A percentile compares a stretch with the other conserved stretches of the same genome.
Evolutionary conservation across 2,113 vertebrate genomes (phyloP).

Genomic region (Myrmophylax atrothorax): DNA sequence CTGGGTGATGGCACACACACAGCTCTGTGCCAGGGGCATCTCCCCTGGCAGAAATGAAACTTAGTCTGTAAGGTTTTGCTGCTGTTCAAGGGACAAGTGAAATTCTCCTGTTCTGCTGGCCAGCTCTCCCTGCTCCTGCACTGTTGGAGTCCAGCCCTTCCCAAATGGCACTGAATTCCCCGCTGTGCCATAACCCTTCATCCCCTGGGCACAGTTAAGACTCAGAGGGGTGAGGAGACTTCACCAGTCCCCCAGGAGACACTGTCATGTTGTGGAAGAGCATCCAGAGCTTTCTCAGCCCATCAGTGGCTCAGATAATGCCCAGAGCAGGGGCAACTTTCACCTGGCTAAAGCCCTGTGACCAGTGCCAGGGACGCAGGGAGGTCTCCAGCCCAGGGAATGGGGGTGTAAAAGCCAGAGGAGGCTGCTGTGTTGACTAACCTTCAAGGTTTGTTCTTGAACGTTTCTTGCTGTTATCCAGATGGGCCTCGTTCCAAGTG

Average conservation of each 20-base stretch:
- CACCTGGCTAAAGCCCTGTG: neutral
- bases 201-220: neutral
- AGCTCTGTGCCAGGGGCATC: neutral
- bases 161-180: neutral
- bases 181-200: neutral
- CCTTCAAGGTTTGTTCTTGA: constrained; percentile 11
- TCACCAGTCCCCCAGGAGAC: neutral
- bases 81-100: neutral
- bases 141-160: neutral
- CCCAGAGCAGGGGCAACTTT: neutral
- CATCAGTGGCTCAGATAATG: accelerated
- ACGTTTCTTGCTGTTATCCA: neutral
- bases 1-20: neutral
- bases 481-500: constrained; percentile 31
- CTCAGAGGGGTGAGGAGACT: neutral
- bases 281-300: neutral
- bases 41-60: too few species aligned
- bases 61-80: neutral
- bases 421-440: neutral
- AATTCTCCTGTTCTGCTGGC: neutral
- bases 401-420: accelerated
- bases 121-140: neutral
- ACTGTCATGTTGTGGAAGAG: neutral
- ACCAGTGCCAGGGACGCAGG: neutral
- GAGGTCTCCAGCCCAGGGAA: neutral